phyloP scores from a whole-genome alignment of 2,113 vertebrate species.

The Chlorodrepanis virens region DNA sequence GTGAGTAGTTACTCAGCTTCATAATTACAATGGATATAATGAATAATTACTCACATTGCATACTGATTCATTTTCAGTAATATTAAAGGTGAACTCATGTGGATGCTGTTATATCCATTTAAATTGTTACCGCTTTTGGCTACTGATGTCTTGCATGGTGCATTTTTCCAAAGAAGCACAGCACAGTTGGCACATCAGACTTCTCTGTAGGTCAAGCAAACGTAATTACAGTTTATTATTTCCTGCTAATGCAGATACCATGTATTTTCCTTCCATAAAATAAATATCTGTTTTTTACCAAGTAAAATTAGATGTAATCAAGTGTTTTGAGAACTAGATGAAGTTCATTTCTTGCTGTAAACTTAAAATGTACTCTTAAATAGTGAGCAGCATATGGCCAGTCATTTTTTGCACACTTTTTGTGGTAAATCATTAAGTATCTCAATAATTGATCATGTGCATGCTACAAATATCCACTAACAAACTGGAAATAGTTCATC shows the following conservation, averaged over 20 bases:
- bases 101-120: neutral
- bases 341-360: neutral
- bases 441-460: neutral
- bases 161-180: neutral
- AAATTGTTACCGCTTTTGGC: neutral
- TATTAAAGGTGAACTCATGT: conserved; percentile 20
- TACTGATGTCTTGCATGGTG: neutral
- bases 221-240: neutral
- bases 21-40: conserved; percentile 24
- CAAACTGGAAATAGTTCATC: conserved; percentile 3
- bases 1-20: neutral
- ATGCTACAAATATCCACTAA: neutral
- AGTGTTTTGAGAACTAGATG: neutral
- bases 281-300: neutral
- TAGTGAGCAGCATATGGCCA: neutral
- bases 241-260: neutral
- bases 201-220: conserved; percentile 8
- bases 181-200: neutral
- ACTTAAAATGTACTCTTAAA: neutral
- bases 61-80: conserved; percentile 21
- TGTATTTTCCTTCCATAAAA: neutral
- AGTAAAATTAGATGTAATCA: neutral
- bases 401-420: neutral
- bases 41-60: conserved; percentile 42
- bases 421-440: neutral